Evolutionary conservation across 2,888 invertebrate genomes (phyloP), one percentile per base, ranked within the genome.

Genomic region (Tenthredo amoena): DNA sequence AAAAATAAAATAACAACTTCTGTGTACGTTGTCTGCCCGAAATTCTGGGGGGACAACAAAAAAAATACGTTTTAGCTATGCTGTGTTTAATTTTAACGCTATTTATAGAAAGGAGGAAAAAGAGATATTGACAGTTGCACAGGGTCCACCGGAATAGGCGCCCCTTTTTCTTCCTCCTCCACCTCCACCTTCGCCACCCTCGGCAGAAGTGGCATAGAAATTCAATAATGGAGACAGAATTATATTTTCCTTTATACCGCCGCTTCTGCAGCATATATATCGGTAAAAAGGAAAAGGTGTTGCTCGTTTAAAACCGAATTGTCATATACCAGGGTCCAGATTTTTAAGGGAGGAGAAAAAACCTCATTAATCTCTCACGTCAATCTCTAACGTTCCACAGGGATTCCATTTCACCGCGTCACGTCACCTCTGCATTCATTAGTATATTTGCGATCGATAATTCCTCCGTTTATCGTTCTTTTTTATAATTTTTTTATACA

Each of bases 61-160:
- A 83, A 68, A 83, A 83, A 40, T 18, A 68, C 31, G 50, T 47
- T 81, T 81, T 62, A 40, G 62, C 37, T 62, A 40, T 21, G 9
- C 65, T 83, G 83, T 71, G 83, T 83, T 68, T 71, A 83, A 83
- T 65, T 83, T 83, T 21, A 43, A 43, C 47, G 68, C 83, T 83
- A 83, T 83, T 83, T 83, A 71, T 83, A 83, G 83, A 83, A 68
- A 83, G 68, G 58, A 31, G 65, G 47, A 83, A 83, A 83, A 68
- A 83, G 83, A 83, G 83, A 83, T 83, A 83, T 83, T 83, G 83
- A 83, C 83, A 83, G 83, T 83, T 83, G 83, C 40, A n/a, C 72
- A 40, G 40, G 83, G 83, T 65, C 62, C 43, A 83, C 83, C 62
- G 62, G 62, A 58, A 81, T 62, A 58, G 81, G 62, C 58, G 81